These are phyloP conservation scores for Carassius carassius DNA, from an alignment of 2,113 vertebrate genomes.

Conservation along the genomic window DNA sequence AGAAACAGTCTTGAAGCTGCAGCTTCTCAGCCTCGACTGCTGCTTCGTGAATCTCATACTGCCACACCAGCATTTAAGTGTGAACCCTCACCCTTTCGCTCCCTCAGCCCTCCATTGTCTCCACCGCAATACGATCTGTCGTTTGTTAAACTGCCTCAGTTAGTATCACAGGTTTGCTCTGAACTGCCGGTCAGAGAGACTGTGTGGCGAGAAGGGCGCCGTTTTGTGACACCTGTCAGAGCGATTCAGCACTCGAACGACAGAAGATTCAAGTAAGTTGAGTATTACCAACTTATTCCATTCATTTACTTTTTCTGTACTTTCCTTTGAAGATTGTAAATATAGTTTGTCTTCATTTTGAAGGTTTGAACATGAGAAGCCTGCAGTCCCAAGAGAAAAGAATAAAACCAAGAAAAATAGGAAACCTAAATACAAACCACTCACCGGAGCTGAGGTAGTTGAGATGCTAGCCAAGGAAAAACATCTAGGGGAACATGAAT, in stretches of 20 bases:
- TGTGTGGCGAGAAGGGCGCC: slow-evolving; percentile 60
- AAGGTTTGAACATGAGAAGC: slow-evolving; percentile 54
- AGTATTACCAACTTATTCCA: not conserved
- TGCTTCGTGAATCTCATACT: not conserved
- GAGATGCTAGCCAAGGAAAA: slow-evolving; percentile 36
- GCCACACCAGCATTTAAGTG: slow-evolving; percentile 33
- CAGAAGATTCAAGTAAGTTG: slow-evolving; percentile 54
- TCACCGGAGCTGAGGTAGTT: slow-evolving; percentile 36
- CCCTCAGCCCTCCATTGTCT: not conserved
- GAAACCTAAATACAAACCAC: slow-evolving; percentile 35
- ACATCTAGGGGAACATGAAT: slow-evolving; percentile 28
- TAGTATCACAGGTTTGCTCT: slow-evolving; percentile 50
- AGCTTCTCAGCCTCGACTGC: not conserved
- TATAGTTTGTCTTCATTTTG: slow-evolving; percentile 30
- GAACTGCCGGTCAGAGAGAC: slow-evolving; percentile 42
- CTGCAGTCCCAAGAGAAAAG: slow-evolving; percentile 28
- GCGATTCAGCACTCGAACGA: not conserved
- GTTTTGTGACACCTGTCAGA: slow-evolving; percentile 52
- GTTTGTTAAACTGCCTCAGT: slow-evolving; percentile 57
- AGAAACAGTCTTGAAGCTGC: not conserved
- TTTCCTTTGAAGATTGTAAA: not conserved
- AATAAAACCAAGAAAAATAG: not conserved
- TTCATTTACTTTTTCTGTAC: slow-evolving; percentile 4
- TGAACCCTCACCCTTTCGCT: slow-evolving; percentile 22
- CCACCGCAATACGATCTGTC: slow-evolving; percentile 43